Conservation (phyloP, 2,797 vertebrate genomes). For the Enteromius treurensis region DNA sequence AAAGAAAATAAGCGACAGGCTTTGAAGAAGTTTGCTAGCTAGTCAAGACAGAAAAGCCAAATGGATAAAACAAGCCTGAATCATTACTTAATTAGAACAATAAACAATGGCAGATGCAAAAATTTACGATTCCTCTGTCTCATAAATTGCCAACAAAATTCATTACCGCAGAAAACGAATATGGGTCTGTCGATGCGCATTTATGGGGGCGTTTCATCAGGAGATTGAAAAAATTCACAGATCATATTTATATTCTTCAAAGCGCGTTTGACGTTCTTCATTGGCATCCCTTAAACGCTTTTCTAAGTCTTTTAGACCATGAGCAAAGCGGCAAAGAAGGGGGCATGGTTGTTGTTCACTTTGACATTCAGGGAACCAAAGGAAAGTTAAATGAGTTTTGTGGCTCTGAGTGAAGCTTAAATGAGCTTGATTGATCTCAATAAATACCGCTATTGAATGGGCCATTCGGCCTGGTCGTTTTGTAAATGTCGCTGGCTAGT, state of each 20-base stretch:
- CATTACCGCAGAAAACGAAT: conserved; percentile 8
- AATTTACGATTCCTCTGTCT: conserved; percentile 14
- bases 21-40: conserved; percentile 33
- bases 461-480: conserved; percentile 42
- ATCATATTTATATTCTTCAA: conserved; percentile 48
- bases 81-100: conserved; percentile 49
- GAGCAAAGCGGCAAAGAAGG: conserved; percentile 14
- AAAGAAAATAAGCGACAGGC: neutral
- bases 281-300: conserved; percentile 29
- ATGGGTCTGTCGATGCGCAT: conserved; percentile 22
- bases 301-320: conserved; percentile 31
- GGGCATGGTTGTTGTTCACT: conserved; percentile 31
- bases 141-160: conserved; percentile 19
- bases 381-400: conserved; percentile 58
- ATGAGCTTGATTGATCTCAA: conserved; percentile 58
- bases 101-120: conserved; percentile 33
- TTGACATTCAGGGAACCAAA: conserved; percentile 54
- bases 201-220: conserved; percentile 34
- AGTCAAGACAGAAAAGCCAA: conserved; percentile 8
- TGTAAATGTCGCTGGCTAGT: conserved; percentile 52
- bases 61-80: conserved; percentile 19
- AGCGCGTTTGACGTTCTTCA: conserved; percentile 32
- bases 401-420: conserved; percentile 53
- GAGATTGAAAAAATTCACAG: conserved; percentile 14
- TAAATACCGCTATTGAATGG: conserved; percentile 54